Evolutionary conservation across 2,113 vertebrate genomes (phyloP).

Genomic region (Atherinomorus stipes): DNA sequence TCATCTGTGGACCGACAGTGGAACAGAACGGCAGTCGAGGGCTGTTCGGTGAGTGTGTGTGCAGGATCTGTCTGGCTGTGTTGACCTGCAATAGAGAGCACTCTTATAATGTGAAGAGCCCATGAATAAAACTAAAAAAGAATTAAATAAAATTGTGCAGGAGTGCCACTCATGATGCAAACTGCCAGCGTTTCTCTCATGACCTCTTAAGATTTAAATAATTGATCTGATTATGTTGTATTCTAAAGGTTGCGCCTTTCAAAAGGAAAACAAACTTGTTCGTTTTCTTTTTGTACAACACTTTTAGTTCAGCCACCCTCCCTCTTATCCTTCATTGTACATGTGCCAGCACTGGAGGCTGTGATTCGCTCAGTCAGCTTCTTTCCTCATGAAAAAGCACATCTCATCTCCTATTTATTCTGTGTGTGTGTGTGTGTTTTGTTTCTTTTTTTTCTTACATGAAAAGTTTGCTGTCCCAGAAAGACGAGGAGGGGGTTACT

Average conservation of each 20-base stretch:
- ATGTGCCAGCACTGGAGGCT: constrained; percentile 16
- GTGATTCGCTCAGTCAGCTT: constrained; percentile 65
- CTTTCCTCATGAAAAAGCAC: constrained; percentile 69
- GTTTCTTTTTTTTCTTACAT: constrained; percentile 35
- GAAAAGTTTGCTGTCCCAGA: constrained; percentile 72
- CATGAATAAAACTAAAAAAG: constrained; percentile 4
- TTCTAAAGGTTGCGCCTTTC: constrained; percentile 51
- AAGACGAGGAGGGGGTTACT: constrained; percentile 43
- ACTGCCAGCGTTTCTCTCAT: constrained; percentile 29
- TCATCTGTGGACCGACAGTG: constrained; percentile 43
- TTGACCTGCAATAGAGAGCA: constrained; percentile 5
- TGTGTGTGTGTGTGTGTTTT: constrained; percentile 37
- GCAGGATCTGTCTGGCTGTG: background rate
- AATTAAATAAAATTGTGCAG: constrained; percentile 1
- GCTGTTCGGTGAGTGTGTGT: constrained; percentile 3
- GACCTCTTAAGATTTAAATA: constrained; percentile 58
- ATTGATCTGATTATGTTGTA: constrained; percentile 52
- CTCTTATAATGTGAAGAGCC: background rate
- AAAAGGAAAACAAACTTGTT: constrained; percentile 50
- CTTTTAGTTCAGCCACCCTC: constrained; percentile 21
- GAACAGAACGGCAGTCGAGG: constrained; percentile 26
- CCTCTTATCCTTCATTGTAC: background rate
- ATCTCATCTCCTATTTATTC: constrained; percentile 66
- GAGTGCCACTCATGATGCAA: constrained; percentile 11
- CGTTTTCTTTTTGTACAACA: constrained; percentile 28